These are phyloP conservation scores for Dallia pectoralis DNA, from an alignment of 2,797 vertebrate genomes.

Conservation along the genomic window DNA sequence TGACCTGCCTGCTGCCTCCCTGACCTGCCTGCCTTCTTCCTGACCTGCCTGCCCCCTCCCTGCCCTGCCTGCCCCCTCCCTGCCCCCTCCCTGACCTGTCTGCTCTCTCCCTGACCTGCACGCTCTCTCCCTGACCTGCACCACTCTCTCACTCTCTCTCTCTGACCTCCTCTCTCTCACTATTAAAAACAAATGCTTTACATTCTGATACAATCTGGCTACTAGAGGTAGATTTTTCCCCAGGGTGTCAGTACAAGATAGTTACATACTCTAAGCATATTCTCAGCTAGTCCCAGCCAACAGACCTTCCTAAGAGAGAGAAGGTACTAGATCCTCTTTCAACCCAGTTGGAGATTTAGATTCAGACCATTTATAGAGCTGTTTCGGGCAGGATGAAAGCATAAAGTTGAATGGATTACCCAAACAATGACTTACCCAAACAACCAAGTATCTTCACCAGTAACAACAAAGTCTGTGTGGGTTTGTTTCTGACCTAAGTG, in stretches of 20 bases:
- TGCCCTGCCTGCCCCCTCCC: too few species aligned
- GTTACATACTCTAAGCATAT: constrained; percentile 6
- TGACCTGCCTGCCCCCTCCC: too few species aligned
- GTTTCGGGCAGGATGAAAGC: constrained; percentile 70
- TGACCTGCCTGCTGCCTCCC: too few species aligned
- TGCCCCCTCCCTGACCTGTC: too few species aligned
- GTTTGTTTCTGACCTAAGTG: too few species aligned
- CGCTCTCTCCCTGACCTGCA: too few species aligned
- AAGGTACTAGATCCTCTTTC: constrained; percentile 69
- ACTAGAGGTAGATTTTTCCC: neutral
- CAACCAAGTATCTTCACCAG: neutral
- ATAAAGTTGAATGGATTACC: neutral
- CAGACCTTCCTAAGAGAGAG: constrained; percentile 72
- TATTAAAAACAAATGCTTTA: neutral
- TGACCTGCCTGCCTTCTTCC: too few species aligned
- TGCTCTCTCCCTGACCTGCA: too few species aligned
- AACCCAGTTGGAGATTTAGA: constrained; percentile 72
- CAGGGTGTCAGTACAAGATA: neutral
- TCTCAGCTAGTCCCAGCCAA: constrained; percentile 57
- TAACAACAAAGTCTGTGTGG: neutral
- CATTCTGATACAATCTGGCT: neutral
- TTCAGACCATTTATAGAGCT: constrained; percentile 72
- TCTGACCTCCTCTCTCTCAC: too few species aligned
- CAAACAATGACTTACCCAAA: constrained; percentile 3
- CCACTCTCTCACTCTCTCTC: too few species aligned